Percentiles rank a stretch among this genome's conserved stretches.
phyloP scores from a whole-genome alignment of 2,888 invertebrate genomes.

The Nephrotoma appendiculata region DNA sequence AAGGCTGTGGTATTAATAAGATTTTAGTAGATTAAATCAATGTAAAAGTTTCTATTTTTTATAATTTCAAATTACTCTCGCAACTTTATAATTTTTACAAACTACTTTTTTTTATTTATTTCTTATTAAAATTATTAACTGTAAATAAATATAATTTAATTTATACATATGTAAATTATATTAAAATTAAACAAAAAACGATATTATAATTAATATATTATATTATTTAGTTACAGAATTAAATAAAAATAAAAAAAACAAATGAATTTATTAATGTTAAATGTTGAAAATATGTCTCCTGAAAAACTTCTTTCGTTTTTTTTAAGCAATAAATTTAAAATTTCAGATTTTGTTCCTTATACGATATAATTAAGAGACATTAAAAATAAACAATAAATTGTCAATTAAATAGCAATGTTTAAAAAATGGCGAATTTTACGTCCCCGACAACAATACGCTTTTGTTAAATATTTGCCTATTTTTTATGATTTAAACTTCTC shows the following conservation, averaged over 20 bases:
- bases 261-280: neutral
- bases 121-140: neutral
- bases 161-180: neutral
- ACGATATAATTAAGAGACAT: neutral
- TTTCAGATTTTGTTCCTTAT: neutral
- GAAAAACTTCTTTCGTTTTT: neutral
- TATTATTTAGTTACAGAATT: neutral
- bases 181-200: neutral
- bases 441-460: neutral
- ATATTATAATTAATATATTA: neutral
- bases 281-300: neutral
- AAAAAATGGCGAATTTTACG: neutral
- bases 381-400: neutral
- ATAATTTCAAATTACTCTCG: neutral
- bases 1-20: slow-evolving; percentile 14
- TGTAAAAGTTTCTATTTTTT: neutral
- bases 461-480: neutral
- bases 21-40: neutral
- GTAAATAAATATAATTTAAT: neutral
- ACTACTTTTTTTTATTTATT: neutral
- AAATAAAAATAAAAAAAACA: neutral
- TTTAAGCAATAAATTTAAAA: neutral
- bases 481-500: neutral
- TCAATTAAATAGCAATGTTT: neutral
- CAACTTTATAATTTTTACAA: neutral